Conservation (phyloP, 2,888 invertebrate genomes). For the Cephonodes hylas region DNA sequence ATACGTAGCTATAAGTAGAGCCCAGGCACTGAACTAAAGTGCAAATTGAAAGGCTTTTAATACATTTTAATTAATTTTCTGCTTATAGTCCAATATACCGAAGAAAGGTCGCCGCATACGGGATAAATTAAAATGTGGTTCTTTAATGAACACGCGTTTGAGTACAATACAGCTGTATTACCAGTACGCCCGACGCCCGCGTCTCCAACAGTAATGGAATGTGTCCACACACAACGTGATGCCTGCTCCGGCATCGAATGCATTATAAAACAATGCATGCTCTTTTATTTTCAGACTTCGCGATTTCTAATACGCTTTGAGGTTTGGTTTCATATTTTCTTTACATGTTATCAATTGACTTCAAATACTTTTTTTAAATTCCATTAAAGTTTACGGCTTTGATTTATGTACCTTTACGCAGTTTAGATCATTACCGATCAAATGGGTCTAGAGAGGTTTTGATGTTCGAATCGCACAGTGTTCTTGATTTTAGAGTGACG, state of each 20-base stretch:
- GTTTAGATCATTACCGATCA: too few relatives aligned
- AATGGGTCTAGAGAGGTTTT: too few relatives aligned
- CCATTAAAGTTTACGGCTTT: too few relatives aligned
- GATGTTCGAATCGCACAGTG: too few relatives aligned
- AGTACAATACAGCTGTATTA: neutral
- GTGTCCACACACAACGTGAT: neutral
- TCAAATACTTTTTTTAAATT: too few relatives aligned
- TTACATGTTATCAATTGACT: too few relatives aligned
- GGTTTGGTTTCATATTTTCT: too few relatives aligned
- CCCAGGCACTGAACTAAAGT: too few relatives aligned
- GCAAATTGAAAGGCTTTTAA: neutral
- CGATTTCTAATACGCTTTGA: neutral
- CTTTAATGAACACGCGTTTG: neutral
- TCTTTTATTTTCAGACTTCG: neutral
- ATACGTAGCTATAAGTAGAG: too few relatives aligned
- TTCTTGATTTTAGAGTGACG: too few relatives aligned
- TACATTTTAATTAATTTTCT: neutral
- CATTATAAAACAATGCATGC: neutral
- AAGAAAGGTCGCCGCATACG: neutral
- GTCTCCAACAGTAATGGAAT: conserved; percentile 2
- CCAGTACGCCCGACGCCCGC: conserved; percentile 8
- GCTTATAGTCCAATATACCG: neutral
- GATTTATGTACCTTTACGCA: too few relatives aligned
- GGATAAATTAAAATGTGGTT: neutral
- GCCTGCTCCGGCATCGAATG: neutral